Evolutionary conservation across 1,140 invertebrate species (phyloP).

Genomic region (Anthonomus grandis): DNA sequence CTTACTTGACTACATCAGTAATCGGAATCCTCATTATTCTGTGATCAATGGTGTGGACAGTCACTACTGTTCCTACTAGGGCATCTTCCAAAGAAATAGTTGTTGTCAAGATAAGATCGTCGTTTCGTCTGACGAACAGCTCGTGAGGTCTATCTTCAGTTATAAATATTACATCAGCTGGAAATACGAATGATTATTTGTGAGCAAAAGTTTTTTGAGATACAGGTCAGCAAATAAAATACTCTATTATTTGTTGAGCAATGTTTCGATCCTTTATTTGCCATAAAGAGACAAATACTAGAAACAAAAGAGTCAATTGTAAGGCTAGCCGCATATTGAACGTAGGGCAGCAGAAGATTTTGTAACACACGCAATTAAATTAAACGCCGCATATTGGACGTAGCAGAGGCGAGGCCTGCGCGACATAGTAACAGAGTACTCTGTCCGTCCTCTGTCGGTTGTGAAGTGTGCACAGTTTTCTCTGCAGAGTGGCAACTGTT

Average conservation of each 20-base stretch:
- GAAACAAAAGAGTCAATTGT: too few relatives aligned
- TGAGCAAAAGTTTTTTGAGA: neutral
- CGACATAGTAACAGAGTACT: too few relatives aligned
- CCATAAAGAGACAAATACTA: neutral
- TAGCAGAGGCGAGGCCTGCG: too few relatives aligned
- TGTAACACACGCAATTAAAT: too few relatives aligned
- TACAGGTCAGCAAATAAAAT: too few relatives aligned
- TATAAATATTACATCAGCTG: constrained; percentile 81
- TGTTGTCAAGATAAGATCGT: constrained; percentile 63
- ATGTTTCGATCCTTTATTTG: neutral
- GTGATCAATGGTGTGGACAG: constrained; percentile 64
- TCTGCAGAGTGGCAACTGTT: too few relatives aligned
- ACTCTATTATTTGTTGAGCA: neutral
- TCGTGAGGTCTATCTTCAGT: constrained; percentile 79
- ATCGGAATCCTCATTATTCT: constrained; percentile 64
- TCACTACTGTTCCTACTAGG: constrained; percentile 61
- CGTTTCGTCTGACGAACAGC: constrained; percentile 67
- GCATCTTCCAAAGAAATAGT: constrained; percentile 62
- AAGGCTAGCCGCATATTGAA: too few relatives aligned
- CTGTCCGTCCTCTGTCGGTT: too few relatives aligned
- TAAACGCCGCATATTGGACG: too few relatives aligned
- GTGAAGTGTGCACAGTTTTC: too few relatives aligned
- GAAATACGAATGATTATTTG: neutral
- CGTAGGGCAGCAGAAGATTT: too few relatives aligned
- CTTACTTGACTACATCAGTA: constrained; percentile 63